Conservation (phyloP, 1,140 invertebrate genomes). For the Habropoda laboriosa region DNA sequence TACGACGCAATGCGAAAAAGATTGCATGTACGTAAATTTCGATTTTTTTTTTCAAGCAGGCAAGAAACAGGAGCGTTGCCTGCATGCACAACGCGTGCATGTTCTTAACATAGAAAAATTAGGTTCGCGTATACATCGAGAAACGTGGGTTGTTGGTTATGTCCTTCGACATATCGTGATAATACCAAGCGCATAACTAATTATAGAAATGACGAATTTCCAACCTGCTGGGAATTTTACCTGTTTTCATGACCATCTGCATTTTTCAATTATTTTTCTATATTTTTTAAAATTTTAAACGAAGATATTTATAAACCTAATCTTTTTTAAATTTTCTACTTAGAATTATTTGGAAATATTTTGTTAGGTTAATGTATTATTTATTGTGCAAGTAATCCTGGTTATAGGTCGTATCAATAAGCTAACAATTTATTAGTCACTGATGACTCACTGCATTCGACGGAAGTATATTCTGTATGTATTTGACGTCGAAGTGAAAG, state of each 20-base stretch:
- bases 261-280: not conserved
- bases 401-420: not conserved
- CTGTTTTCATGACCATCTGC: not conserved
- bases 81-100: not conserved
- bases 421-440: not conserved
- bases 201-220: slow-evolving; percentile 52
- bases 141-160: slow-evolving; percentile 18
- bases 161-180: slow-evolving; percentile 49
- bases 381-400: not conserved
- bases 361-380: not conserved
- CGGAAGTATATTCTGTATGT: not conserved
- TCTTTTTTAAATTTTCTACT: too few relatives aligned
- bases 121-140: not conserved
- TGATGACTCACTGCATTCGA: not conserved
- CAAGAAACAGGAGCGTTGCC: too few relatives aligned
- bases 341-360: too few relatives aligned
- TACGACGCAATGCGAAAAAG: not conserved
- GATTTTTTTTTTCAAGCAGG: not conserved
- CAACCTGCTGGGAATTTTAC: not conserved
- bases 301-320: too few relatives aligned
- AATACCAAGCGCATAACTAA: slow-evolving; percentile 53
- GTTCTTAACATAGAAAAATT: not conserved
- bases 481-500: not conserved
- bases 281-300: not conserved
- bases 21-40: not conserved